Base-by-base conservation (phyloP, 1,140 invertebrate genomes). In the Andrena cerasifolii region DNA sequence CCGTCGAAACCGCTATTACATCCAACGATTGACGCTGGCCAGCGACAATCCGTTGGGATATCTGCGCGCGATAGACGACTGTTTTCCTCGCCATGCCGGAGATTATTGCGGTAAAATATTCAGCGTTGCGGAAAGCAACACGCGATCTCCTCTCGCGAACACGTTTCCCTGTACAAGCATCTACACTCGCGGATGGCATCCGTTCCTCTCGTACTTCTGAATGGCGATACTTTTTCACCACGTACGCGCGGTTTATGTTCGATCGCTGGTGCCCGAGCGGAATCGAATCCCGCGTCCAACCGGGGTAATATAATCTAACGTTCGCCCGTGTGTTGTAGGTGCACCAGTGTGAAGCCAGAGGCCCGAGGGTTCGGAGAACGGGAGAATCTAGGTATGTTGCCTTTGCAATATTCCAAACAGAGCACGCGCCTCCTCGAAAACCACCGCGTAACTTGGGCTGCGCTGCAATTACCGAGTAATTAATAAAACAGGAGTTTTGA, bases 301-400 rank as follows among this genome's bases (percentile, higher is more conserved):
- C 54, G 40, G 72, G 40, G 59, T 62, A 43, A 28, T 28, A 33
- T 72, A 62, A 72, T 78, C 45, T 62, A 63, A 76, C 78, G 43
- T 33, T 67, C 47, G 59, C 80, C 74, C 83, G 14, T 43, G 31
- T 79, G 83, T 89, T 88, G 28, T 86, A 89, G 88, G 80, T 85
- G 76, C 43, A 82, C 49, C 59, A 59, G 62, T 78, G 49, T 67
- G 65, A 80, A 80, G 80, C 80, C 81, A 83, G 79, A 86, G 87
- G 76, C 79, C n/a, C 76, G 87, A 84, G 84, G 87, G 86, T 86
- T 82, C 80, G 83, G 82, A 81, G 86, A 84, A 83, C 81, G 84
- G 84, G 82, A 87, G 80, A 85, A 89, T 90, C 82, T 89, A 90
- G 89, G 89, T 90, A 80, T 79, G 70, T 61, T 73, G 51, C 18